These are phyloP conservation scores for Didymodactylos carnosus DNA, from an alignment of 2,888 invertebrate species.

Conservation along the genomic window DNA sequence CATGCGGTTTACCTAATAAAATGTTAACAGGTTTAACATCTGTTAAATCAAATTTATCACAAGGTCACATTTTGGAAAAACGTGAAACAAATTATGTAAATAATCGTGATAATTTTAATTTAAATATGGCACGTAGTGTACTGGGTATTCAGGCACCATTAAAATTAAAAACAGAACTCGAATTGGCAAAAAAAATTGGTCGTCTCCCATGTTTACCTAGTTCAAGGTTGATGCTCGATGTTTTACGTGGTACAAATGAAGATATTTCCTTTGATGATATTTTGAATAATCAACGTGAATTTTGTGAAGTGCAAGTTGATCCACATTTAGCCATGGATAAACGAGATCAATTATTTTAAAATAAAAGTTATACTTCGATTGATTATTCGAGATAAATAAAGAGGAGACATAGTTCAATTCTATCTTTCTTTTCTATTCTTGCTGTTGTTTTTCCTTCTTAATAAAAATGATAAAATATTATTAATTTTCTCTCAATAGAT, in stretches of 20 bases:
- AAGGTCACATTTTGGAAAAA: background rate
- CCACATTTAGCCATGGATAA: background rate
- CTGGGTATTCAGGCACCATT: background rate
- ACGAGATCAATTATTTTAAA: background rate
- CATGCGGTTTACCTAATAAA: background rate
- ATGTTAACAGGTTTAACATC: background rate
- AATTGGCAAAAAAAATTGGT: background rate
- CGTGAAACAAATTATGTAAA: background rate
- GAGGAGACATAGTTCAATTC: too few relatives aligned
- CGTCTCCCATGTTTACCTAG: background rate
- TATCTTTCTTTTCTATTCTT: too few relatives aligned
- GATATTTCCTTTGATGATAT: background rate
- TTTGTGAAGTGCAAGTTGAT: background rate
- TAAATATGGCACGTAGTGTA: background rate
- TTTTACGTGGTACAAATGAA: background rate
- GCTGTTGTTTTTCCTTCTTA: too few relatives aligned
- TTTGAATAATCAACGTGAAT: background rate
- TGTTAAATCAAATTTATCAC: background rate
- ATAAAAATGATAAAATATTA: background rate
- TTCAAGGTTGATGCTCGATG: background rate
- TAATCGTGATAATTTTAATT: background rate
- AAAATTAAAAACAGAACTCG: background rate
- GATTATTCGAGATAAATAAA: too few relatives aligned
- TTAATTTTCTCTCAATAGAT: background rate
- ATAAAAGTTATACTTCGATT: background rate